Evolutionary conservation across 2,888 invertebrate genomes (phyloP), one percentile per base, ranked within the genome.

Genomic region (Germaria angustata): DNA sequence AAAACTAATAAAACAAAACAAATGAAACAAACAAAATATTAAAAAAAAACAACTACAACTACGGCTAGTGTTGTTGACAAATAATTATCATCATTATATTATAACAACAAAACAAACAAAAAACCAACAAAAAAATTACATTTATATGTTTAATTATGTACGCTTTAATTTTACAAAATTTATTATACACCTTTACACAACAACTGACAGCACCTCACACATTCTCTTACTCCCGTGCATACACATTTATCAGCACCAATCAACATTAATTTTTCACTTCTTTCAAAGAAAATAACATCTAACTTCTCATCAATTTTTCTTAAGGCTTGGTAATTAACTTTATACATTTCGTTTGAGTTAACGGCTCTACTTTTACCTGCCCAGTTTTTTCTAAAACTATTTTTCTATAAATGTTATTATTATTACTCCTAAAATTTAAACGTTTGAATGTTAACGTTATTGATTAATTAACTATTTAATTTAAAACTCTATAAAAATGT

Each of bases 21-120:
- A 20, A 39, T 17, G 44, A 46, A 61, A n/a, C 22, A 49, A 36
- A 61, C 24, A 72, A 24, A 11, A 17, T n/a, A n/a, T n/a, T n/a
- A 39, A 24, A 51, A 59, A 36, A 39, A 75, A 79, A 69, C 49
- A 68, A 80, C 76, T 46, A 36, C 76, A 66, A 71, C 68, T 65
- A 69, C 81, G 63, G 87, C 87, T 84, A 77, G 79, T 63, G 81
- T 84, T 84, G 84, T 80, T 84, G 81, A 84, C 87, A 88, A 85
- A 86, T 88, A 80, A 85, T 78, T 63, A 69, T 78, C 57, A 75
- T 87, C 86, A 84, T 79, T 46, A 78, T 86, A 86, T 81, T 76
- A 73, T 46, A 84, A 85, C 7, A 68, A 73, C 7, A 44, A 44
- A 65, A 36, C 24, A 82, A 85, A 86, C 86, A 84, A 5, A 24